Base-by-base conservation (phyloP, 2,888 invertebrate genomes). In the Mamestra brassicae region DNA sequence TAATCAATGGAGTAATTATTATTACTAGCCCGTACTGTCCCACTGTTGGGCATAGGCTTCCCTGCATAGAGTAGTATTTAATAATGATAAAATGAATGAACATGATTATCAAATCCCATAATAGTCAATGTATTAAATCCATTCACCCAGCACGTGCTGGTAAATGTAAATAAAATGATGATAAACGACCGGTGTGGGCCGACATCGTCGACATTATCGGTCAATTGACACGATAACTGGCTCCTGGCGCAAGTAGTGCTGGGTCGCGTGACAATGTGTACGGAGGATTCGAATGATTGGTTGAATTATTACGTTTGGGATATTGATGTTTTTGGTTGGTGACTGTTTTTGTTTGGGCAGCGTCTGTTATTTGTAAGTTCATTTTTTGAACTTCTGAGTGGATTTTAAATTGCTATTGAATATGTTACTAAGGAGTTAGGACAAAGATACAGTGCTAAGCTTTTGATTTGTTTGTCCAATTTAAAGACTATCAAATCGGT, bases 101-200 rank as follows among this genome's bases (percentile, higher is more conserved):
- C 11, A 52, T 36, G 3, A 34, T 36, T 42, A 55, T 67, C 55
- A 54, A 42, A 52, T 71, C 34, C 47, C 45, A 58, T 58, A 42
- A 70, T 6, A 60, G 47, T 65, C 8, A 71, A 63, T 57, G 57
- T n/a, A 58, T 74, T 74, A 45, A 71, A 62, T 55, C 57, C 69
- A 65, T 67, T 73, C 15, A 47, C 26, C 13, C 5, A 36, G 45
- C 69, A 69, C 82, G 80, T 76, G 84, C 71, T 60, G 60, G 61
- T 52, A 2, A 78, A 79, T 63, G 71, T 82, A 85, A 82, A 80
- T 86, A 84, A 86, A 86, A 77, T 78, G 73, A 77, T 67, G 76
- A 85, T 80, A 77, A 81, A 76, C 71, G 77, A 74, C 36, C 73
- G 55, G 61, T 65, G 26, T 26, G 26, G 26, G 55, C 38, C 57